A percentile compares a stretch with the other conserved stretches of the same genome.
These are phyloP conservation scores for Tangara arthus DNA, from an alignment of 2,797 vertebrate genomes.

Conservation along the genomic window DNA sequence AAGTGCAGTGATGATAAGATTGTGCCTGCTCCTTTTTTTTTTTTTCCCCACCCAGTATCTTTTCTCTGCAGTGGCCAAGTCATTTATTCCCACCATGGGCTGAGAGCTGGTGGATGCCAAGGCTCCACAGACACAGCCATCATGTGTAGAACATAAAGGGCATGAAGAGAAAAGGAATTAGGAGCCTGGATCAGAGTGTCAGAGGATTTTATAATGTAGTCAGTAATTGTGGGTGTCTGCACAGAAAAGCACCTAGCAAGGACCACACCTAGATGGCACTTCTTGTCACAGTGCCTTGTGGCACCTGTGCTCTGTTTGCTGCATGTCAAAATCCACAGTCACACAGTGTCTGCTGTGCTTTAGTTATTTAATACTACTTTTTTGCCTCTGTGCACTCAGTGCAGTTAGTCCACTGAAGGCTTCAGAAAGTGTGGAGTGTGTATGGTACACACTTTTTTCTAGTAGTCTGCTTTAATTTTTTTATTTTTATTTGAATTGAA, in stretches of 20 bases:
- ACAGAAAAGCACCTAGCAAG: neutral
- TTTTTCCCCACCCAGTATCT: neutral
- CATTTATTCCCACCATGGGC: neutral
- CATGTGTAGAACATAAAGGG: neutral
- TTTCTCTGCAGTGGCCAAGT: neutral
- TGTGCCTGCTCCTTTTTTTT: neutral
- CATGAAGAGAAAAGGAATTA: neutral
- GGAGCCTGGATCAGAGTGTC: neutral
- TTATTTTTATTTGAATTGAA: neutral
- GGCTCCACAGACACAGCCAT: neutral
- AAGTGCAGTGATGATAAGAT: conserved; percentile 35
- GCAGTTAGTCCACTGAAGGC: neutral
- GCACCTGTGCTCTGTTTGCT: neutral
- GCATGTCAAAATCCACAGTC: neutral
- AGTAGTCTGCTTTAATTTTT: neutral
- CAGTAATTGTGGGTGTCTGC: neutral
- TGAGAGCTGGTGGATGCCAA: neutral
- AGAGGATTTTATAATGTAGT: neutral
- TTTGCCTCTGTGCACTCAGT: neutral
- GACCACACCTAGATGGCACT: neutral
- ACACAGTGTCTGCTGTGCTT: neutral
- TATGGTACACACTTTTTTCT: neutral
- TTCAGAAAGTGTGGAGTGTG: neutral
- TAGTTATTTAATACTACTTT: neutral
- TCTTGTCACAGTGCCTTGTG: neutral